A percentile compares a stretch with the other conserved stretches of the same genome.
Evolutionary conservation across 2,888 invertebrate species (phyloP).

Genomic region (Coleophora deauratella): DNA sequence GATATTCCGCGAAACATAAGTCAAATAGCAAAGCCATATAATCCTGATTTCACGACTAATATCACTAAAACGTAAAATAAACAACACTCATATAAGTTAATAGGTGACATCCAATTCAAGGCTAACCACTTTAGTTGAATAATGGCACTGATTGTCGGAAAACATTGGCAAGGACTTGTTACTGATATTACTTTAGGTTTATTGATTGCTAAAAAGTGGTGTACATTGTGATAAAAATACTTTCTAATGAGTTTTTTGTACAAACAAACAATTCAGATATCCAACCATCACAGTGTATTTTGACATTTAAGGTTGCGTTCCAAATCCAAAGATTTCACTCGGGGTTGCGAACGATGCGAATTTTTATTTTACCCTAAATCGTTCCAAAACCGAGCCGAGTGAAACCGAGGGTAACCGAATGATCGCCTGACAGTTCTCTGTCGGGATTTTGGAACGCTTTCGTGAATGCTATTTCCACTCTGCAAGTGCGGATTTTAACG

Average conservation of each 20-base stretch:
- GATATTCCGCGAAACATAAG: slow-evolving; percentile 62
- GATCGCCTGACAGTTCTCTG: too few relatives aligned
- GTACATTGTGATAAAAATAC: slow-evolving; percentile 40
- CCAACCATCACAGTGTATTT: slow-evolving; percentile 55
- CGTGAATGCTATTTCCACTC: too few relatives aligned
- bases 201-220: slow-evolving; percentile 30
- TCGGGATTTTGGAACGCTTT: too few relatives aligned
- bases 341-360: too few relatives aligned
- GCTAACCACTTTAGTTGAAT: slow-evolving; percentile 65
- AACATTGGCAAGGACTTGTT: slow-evolving; percentile 27
- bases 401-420: too few relatives aligned
- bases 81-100: slow-evolving; percentile 68
- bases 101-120: slow-evolving; percentile 73
- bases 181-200: slow-evolving; percentile 24
- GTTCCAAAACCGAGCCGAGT: too few relatives aligned
- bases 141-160: slow-evolving; percentile 42
- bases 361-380: too few relatives aligned
- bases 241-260: slow-evolving; percentile 63
- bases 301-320: too few relatives aligned
- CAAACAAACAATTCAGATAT: slow-evolving; percentile 66
- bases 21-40: slow-evolving; percentile 72
- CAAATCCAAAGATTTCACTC: too few relatives aligned
- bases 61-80: slow-evolving; percentile 70
- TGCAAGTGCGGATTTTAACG: too few relatives aligned
- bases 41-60: slow-evolving; percentile 63